Evolutionary conservation across 2,797 vertebrate genomes (phyloP).

Genomic region (Iguana delicatissima): DNA sequence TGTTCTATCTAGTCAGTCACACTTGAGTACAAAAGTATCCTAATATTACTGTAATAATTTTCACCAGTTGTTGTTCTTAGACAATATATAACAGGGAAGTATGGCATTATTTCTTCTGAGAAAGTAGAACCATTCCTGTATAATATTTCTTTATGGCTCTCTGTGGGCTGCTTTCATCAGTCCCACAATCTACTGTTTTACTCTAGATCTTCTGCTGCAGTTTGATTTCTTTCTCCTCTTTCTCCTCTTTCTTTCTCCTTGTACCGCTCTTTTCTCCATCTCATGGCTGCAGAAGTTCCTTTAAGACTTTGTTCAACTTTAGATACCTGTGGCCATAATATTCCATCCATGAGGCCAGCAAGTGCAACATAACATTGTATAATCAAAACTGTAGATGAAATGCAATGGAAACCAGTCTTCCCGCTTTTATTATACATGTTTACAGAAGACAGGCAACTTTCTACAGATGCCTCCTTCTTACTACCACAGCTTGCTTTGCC

Average conservation of each 20-base stretch:
- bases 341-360: background rate
- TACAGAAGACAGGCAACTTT: background rate
- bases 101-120: constrained; percentile 13
- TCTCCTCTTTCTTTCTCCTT: background rate
- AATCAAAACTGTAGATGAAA: background rate
- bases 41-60: constrained; percentile 24
- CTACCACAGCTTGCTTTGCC: background rate
- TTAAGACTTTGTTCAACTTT: background rate
- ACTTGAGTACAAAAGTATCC: constrained; percentile 34
- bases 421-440: background rate
- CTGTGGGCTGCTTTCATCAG: background rate
- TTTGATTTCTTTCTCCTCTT: background rate
- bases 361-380: background rate
- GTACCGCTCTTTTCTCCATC: background rate
- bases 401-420: background rate
- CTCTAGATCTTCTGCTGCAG: background rate
- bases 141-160: background rate
- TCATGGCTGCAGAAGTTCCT: background rate
- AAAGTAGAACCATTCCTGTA: background rate
- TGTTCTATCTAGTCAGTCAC: constrained; percentile 35
- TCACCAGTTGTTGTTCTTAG: constrained; percentile 13
- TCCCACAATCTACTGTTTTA: background rate
- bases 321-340: background rate
- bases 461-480: background rate
- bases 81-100: constrained; percentile 18